Conservation (phyloP, 2,797 vertebrate species). For the Acrossocheilus wenchowensis region DNA sequence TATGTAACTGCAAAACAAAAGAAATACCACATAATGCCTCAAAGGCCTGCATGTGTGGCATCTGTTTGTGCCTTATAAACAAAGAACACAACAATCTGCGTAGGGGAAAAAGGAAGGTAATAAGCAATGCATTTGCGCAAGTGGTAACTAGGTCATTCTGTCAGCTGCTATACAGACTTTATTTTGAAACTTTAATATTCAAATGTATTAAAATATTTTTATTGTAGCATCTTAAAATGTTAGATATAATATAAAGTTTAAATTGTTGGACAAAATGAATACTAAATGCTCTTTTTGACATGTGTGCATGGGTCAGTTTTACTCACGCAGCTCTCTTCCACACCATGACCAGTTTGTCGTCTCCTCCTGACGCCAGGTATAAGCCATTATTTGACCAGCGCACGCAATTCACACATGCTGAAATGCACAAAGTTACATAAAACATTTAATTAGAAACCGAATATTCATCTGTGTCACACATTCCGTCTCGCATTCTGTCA, state of each 20-base stretch:
- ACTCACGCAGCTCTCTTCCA: slow-evolving; percentile 98
- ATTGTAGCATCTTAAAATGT: neutral
- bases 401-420: slow-evolving; percentile 98
- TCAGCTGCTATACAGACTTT: too few relatives aligned
- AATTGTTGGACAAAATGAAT: neutral
- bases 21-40: neutral
- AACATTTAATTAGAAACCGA: slow-evolving; percentile 25
- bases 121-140: neutral
- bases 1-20: slow-evolving; percentile 82
- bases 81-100: neutral
- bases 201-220: neutral
- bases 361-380: slow-evolving; percentile 96
- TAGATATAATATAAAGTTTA: neutral
- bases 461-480: slow-evolving; percentile 27
- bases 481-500: slow-evolving; percentile 17
- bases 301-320: neutral
- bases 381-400: slow-evolving; percentile 98
- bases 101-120: neutral
- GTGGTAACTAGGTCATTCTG: too few relatives aligned
- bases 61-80: neutral
- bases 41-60: neutral
- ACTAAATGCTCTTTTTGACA: neutral
- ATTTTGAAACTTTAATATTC: neutral
- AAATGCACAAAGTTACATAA: slow-evolving; percentile 57
- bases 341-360: slow-evolving; percentile 99